Base-by-base conservation (phyloP, 2,888 invertebrate species). In the Andrena hattorfiana region DNA sequence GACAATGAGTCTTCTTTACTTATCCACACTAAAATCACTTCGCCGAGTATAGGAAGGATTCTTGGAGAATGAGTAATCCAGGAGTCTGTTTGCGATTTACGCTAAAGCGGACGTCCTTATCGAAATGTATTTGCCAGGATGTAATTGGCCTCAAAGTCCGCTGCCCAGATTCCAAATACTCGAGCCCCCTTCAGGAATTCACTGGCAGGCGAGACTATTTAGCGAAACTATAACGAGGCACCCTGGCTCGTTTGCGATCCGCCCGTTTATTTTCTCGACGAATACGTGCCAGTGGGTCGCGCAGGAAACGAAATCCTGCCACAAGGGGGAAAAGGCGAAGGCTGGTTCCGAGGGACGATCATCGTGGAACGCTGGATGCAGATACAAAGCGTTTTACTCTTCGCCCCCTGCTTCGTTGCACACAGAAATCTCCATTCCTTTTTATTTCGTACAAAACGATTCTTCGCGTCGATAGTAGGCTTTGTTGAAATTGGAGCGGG, bases 201-300 rank as follows among this genome's bases (percentile, higher is more conserved):
- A 66, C 26, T 73, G 62, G 30, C 30, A 64, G 42, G 66, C 62
- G 42, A 70, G 54, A 60, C 56, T 48, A 59, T 48, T 54, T 80
- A 66, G 59, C 70, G 64, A 48, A 77, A 66, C 59, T 49, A n/a
- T 16, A 66, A 60, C 35, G 49, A 20, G 16, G 60, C 35, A 23
- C 32, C 28, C 10, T 28, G 51, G 13, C 67, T 66, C 51, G 48
- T 64, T 75, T 10, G 26, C 69, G 5, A 56, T 26, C 23, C 10
- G 20, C 56, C 48, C 23, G 70, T 6, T 30, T 64, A 69, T 73
- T 72, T 63, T 75, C 78, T 72, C 32, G 13, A 20, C n/a, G 54
- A 62, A 78, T 83, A 75, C 75, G 77, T 82, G 78, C 78, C 83
- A 84, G 4, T 76, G 75, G 83, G 78, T 84, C 78, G 54, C 64